Conservation (phyloP, 2,888 invertebrate genomes). For the Epinotia ramella region DNA sequence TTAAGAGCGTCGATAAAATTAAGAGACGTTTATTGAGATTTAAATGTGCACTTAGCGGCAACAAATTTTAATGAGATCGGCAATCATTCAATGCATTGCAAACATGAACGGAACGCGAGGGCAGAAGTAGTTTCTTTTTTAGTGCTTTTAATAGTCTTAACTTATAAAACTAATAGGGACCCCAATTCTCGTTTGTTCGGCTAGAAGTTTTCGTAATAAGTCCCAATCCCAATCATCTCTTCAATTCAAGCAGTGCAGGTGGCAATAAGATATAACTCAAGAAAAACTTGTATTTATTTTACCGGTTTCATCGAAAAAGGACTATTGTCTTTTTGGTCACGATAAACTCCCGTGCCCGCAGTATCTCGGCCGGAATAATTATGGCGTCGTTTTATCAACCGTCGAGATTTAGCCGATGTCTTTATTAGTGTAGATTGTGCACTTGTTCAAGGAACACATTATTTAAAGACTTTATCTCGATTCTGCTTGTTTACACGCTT, state of each 20-base stretch:
- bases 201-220: not conserved
- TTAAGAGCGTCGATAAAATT: constrained; percentile 55
- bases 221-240: too few species aligned
- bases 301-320: constrained; percentile 4
- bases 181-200: not conserved
- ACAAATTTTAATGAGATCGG: constrained; percentile 68
- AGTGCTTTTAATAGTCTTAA: constrained; percentile 20
- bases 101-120: not conserved
- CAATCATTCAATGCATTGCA: constrained; percentile 47
- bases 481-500: constrained; percentile 47
- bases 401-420: constrained; percentile 72
- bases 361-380: constrained; percentile 70
- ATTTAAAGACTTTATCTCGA: constrained; percentile 44
- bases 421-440: constrained; percentile 68
- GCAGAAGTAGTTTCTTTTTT: constrained; percentile 16
- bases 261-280: too few species aligned
- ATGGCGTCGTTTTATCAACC: constrained; percentile 69
- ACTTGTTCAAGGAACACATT: constrained; percentile 41
- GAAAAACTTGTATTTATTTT: not conserved
- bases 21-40: constrained; percentile 52
- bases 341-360: constrained; percentile 44
- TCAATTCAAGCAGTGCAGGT: too few species aligned
- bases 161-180: constrained; percentile 21
- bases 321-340: constrained; percentile 28
- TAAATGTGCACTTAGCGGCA: constrained; percentile 54